phyloP scores from a whole-genome alignment of 2,888 invertebrate species.

The Ormyrus thymus region DNA sequence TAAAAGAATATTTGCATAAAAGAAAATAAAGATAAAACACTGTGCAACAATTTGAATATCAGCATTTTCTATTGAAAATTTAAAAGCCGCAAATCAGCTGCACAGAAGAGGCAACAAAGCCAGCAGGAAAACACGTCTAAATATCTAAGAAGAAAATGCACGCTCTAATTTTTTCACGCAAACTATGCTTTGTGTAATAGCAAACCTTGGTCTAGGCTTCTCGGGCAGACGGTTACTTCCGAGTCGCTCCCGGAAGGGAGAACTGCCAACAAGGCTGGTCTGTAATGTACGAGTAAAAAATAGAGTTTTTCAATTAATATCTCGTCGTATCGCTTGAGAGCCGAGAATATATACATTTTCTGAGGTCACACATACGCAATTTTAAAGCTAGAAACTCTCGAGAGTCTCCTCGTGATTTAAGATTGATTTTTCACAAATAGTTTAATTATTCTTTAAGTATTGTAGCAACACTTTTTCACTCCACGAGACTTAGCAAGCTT shows the following conservation, averaged over 20 bases:
- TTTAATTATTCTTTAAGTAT: no score
- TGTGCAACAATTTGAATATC: not conserved
- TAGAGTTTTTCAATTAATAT: constrained; percentile 38
- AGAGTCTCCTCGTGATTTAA: no score
- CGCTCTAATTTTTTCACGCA: not conserved
- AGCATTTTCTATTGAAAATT: not conserved
- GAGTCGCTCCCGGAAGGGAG: constrained; percentile 91
- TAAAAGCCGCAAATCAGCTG: not conserved
- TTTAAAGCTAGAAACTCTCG: no score
- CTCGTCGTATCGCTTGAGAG: not conserved
- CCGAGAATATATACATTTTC: no score
- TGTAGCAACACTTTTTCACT: not conserved
- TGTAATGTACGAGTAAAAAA: constrained; percentile 72
- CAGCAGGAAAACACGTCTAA: not conserved
- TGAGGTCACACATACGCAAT: no score
- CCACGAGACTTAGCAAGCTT: constrained; percentile 45
- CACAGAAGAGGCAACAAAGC: not conserved
- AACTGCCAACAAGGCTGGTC: constrained; percentile 81
- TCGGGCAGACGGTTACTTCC: constrained; percentile 92
- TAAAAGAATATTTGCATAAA: not conserved
- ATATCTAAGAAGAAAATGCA: not conserved
- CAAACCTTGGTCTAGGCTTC: constrained; percentile 88
- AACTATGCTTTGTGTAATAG: constrained; percentile 61
- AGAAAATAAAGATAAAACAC: not conserved
- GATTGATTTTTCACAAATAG: no score